Base-by-base conservation (phyloP, 2,797 vertebrate species). In the Neosilurus hyrtlii region DNA sequence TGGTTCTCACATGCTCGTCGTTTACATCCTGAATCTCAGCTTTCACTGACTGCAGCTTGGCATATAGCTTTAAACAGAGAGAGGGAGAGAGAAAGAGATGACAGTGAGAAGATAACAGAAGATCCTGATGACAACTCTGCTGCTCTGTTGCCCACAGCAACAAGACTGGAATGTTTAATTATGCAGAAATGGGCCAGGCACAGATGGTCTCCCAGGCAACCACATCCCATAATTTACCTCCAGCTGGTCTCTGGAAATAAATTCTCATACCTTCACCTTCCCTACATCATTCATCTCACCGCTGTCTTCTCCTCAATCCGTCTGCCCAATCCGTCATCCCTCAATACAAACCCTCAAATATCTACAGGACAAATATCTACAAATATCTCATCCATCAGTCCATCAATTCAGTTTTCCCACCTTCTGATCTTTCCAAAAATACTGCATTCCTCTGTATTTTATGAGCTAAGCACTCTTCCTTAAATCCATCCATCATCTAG, bases 21-120 rank as follows among this genome's bases (percentile, higher is more conserved):
- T 95, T 94, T 85, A 94, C 91, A 18, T 95, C 94, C 89, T 93
- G 91, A 86, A 95, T 94, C 88, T 95, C 94, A 0, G 89, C 91
- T 90, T 94, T 95, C 86, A 94, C 92, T 86, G 92, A 93, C 92
- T 95, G 94, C 80, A 94, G 93, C 88, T 94, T 94, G 68, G 92
- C 90, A n/a, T 93, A 94, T 63, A 95, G 87, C 94, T 94, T 75
- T 10, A 71, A 30, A 79, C 22, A 83, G 84, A 87, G 72, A 72
- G 49, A 78, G 37, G 77, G 54, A 80, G 52, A 82, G 51, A 79
- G 52, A 74, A n/a, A 75, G 62, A 79, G 59, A 43, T 1, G 0
- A 43, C 20, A 24, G 15, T 57, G 70, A 62, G 35, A 63, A 62
- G 35, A 63, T 37, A 51, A 11, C 68, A 59, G 63, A 59, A 70